Evolutionary conservation across 2,113 vertebrate genomes (phyloP), one percentile per base, ranked within the genome.

Genomic region (Microcebus murinus): DNA sequence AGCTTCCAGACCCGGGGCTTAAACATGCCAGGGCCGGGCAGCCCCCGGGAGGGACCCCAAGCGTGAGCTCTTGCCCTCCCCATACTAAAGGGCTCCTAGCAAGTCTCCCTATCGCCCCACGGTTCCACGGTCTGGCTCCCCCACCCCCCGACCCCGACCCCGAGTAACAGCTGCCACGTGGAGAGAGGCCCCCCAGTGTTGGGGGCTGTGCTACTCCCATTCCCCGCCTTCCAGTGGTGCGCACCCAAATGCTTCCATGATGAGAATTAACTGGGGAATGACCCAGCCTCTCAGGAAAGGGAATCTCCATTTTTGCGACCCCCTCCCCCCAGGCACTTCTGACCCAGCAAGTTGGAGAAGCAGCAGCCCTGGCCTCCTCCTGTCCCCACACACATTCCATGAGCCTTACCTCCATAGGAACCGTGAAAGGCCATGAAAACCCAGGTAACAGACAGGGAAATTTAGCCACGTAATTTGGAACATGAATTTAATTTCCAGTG

Each of bases 371-470:
- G 2, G 11, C 3, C n/a, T 31, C 50, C 17, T 55, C 27, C 4
- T 3, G 17, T 6, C 14, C 8, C 17, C 15, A 52, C 3, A n/a
- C 36, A n/a, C 45, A 8, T 45, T 0, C 25, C 0, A 3, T 3
- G 0, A 31, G 21, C 42, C 1, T 18, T 2, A 8, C 45, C 67
- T 39, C 48, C 25, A 21, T 11, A 45, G 71, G 88, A 14, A 6
- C 25, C 59, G 81, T 31, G 96, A 98, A 95, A 94, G 90, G 95
- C 48, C 97, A 93, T 90, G 93, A 97, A 98, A 93, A 90, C 96
- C n/a, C 93, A 86, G 76, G 82, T 76, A 21, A 48, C 96, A 90
- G 96, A 52, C 63, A 96, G 42, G 83, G 42, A 97, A 94, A 85
- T 91, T 88, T 93, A 87, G 50, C 77, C 73, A 95, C 96, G 95